Conservation (phyloP, 2,888 invertebrate species). For the Mayetiola destructor region DNA sequence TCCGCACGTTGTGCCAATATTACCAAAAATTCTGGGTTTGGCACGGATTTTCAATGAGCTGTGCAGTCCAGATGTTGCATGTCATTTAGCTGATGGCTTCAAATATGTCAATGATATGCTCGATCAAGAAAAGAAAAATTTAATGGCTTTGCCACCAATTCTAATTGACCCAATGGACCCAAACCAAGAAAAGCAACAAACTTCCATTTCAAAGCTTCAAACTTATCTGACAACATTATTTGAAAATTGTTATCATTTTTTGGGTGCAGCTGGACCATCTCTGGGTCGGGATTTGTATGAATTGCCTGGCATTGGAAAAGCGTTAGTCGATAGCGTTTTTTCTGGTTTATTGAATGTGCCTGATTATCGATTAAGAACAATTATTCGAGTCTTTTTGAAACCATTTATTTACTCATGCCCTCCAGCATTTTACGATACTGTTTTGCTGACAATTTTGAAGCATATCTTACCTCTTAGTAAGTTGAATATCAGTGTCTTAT, state of each 20-base stretch:
- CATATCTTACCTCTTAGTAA: slow-evolving; percentile 66
- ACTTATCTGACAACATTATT: slow-evolving; percentile 62
- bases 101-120: slow-evolving; percentile 54
- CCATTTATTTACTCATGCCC: slow-evolving; percentile 78
- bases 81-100: slow-evolving; percentile 49
- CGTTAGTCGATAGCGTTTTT: slow-evolving; percentile 48
- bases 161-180: slow-evolving; percentile 35
- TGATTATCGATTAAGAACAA: slow-evolving; percentile 68
- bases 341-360: slow-evolving; percentile 49
- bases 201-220: slow-evolving; percentile 69
- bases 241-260: slow-evolving; percentile 66
- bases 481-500: slow-evolving; percentile 28
- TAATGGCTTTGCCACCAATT: slow-evolving; percentile 47
- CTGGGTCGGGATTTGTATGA: slow-evolving; percentile 79
- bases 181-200: slow-evolving; percentile 36
- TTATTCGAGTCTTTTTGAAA: slow-evolving; percentile 72
- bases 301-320: slow-evolving; percentile 57
- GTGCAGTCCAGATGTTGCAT: slow-evolving; percentile 54
- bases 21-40: slow-evolving; percentile 67
- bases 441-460: slow-evolving; percentile 63
- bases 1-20: slow-evolving; percentile 62
- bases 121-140: slow-evolving; percentile 60
- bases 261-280: slow-evolving; percentile 61
- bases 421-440: slow-evolving; percentile 57
- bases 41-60: slow-evolving; percentile 66